Evolutionary conservation across 2,797 vertebrate genomes (phyloP).

Genomic region (Margarornis squamiger): DNA sequence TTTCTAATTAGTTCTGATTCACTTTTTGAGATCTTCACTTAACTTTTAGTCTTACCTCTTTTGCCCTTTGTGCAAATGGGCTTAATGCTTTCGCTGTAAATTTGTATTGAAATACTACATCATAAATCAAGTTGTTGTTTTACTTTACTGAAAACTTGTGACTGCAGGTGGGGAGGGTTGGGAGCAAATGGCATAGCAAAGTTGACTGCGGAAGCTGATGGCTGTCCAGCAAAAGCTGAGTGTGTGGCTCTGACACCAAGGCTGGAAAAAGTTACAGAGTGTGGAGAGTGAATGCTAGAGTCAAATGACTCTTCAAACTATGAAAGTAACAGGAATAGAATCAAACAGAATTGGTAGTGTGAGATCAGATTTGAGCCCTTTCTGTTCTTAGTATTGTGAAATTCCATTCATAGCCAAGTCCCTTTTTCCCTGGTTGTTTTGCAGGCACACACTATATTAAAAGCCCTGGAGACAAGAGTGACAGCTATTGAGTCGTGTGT

Average conservation of each 20-base stretch:
- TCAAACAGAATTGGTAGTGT: background rate
- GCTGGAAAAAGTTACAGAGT: background rate
- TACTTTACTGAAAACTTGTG: background rate
- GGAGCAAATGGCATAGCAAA: background rate
- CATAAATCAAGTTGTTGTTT: background rate
- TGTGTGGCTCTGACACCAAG: background rate
- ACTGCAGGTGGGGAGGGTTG: background rate
- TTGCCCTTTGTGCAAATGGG: background rate
- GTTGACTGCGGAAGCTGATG: background rate
- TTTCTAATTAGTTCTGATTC: background rate
- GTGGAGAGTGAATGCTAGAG: background rate
- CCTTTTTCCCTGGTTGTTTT: background rate
- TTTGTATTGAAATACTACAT: background rate
- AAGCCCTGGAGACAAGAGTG: slow-evolving; percentile 79
- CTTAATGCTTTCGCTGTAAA: background rate
- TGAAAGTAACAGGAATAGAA: background rate
- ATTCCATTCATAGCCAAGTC: background rate
- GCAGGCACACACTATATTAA: slow-evolving; percentile 80
- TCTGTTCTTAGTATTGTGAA: background rate
- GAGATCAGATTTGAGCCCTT: background rate
- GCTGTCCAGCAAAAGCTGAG: background rate
- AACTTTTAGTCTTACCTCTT: background rate
- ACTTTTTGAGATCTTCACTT: background rate
- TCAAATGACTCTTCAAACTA: background rate
- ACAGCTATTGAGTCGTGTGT: slow-evolving; percentile 72